Base-by-base conservation (phyloP, 2,113 vertebrate genomes). In the Scalopus aquaticus region DNA sequence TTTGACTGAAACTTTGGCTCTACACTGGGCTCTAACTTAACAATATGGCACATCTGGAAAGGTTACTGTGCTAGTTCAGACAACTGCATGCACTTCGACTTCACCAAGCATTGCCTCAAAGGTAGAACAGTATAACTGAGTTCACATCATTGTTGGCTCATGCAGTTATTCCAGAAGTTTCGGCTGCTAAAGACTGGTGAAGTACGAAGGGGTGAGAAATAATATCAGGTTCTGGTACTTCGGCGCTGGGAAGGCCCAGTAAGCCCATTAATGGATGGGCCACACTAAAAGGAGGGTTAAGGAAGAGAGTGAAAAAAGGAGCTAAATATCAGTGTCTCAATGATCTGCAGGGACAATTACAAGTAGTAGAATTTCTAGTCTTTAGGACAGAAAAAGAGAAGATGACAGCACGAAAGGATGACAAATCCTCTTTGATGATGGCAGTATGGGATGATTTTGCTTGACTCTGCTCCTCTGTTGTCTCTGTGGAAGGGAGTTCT, bases 381-480 rank as follows among this genome's bases (percentile, higher is more conserved):
- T 44, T 49, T 46, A 60, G 69, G 79, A 32, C 9, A 60, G 19
- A 30, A 22, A 60, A 56, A 87, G 60, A 85, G 62, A 24, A 95
- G n/a, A 37, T 96, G 1, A 9, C 88, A 97, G 85, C 85, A 91
- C 88, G 70, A 93, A 97, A 96, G 91, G 35, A 92, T 30, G 95
- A 92, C 49, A 96, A 69, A 84, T 51, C 80, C 92, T 89, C 79
- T 96, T 95, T 96, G 88, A 97, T 97, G 94, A 95, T 44, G 82
- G 81, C 28, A 28, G 65, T 91, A 95, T 74, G 46, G 46, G 72
- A 95, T 77, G 92, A 60, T 88, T 91, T 78, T 46, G 85, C 51
- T 0, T 0, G 94, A 82, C 35, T 95, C 46, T 76, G 87, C 44
- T 96, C 94, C 93, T 95, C 93, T 92, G 87, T 56, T 91, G 72